Percentiles rank a stretch among this genome's conserved stretches.
Conservation (phyloP, 2,888 invertebrate genomes). For the Bombyx huttoni region DNA sequence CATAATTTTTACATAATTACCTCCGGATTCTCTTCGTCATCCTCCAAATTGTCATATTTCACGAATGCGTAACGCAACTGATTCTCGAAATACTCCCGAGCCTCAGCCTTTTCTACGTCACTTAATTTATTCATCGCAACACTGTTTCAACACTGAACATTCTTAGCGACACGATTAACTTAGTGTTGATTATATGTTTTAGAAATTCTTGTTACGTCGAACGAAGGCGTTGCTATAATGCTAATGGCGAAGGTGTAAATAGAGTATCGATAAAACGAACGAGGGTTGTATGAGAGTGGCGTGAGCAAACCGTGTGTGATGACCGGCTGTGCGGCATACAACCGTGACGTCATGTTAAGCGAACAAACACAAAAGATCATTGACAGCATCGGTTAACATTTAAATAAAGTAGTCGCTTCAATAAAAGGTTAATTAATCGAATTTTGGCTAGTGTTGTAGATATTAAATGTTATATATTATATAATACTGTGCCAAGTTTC, state of each 20-base stretch:
- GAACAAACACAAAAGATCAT: too few species aligned
- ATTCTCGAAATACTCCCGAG: constrained; percentile 56
- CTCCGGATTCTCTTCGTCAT: constrained; percentile 54
- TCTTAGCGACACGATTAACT: too few species aligned
- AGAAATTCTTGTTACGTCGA: neutral
- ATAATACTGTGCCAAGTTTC: too few species aligned
- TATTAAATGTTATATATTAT: too few species aligned
- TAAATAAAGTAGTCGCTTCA: too few species aligned
- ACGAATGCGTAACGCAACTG: constrained; percentile 53
- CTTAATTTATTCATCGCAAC: constrained; percentile 19
- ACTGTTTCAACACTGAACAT: too few species aligned
- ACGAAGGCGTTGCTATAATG: neutral
- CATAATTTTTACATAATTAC: constrained; percentile 16
- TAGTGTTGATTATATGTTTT: neutral
- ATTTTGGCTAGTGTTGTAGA: too few species aligned
- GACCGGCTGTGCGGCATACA: too few species aligned
- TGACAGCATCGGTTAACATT: too few species aligned
- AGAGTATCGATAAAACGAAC: constrained; percentile 56
- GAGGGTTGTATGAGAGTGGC: constrained; percentile 23
- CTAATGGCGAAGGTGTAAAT: constrained; percentile 40
- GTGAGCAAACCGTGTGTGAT: neutral
- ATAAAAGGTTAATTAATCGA: too few species aligned
- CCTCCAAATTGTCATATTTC: constrained; percentile 43
- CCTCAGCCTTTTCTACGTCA: constrained; percentile 42
- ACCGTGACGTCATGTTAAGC: too few species aligned